Base-by-base conservation (phyloP, 1,140 invertebrate species). In the Orius insidiosus region DNA sequence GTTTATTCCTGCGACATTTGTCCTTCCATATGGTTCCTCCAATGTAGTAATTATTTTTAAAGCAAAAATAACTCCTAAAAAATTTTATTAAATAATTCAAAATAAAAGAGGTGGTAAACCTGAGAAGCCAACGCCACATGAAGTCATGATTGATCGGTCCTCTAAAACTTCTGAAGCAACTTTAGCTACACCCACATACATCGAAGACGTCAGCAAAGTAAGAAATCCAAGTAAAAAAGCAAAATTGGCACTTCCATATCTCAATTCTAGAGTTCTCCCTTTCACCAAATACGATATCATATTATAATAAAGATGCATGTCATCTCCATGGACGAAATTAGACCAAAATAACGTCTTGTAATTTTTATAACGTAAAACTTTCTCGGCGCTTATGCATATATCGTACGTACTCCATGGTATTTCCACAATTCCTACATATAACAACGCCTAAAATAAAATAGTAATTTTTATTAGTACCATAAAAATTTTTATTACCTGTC, bases 291-390 rank as follows among this genome's bases (percentile, higher is more conserved):
- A 71, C 1, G 78, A 80, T 10, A 71, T 58, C 78, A 82, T 81
- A 54, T 82, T 82, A 56, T 76, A 80, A 56, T 80, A 81, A 0
- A 81, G 63, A 62, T 82, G 78, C 69, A 76, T 74, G 52, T 80
- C 78, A 40, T 76, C 70, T 1, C 64, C 74, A 63, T 82, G 78
- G 58, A 74, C 75, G 50, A 82, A 67, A 9, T 70, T 64, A 2
- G 71, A 72, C 5, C 75, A 50, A 7, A 80, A 42, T 10, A 82
- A 64, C 9, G 74, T 62, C 13, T 59, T 55, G 62, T 70, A 80
- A 47, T 80, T 66, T 44, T 59, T 60, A 13, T 65, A 56, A 19
- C 68, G 62, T 11, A 70, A 59, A 15, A 79, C 59, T 51, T 69
- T 63, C 16, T 67, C 52, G 0, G 65, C 63, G 53, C 74, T 76